Evolutionary conservation across 2,113 vertebrate genomes (phyloP), one percentile per base, ranked within the genome.

Genomic region (Anoura caudifer): DNA sequence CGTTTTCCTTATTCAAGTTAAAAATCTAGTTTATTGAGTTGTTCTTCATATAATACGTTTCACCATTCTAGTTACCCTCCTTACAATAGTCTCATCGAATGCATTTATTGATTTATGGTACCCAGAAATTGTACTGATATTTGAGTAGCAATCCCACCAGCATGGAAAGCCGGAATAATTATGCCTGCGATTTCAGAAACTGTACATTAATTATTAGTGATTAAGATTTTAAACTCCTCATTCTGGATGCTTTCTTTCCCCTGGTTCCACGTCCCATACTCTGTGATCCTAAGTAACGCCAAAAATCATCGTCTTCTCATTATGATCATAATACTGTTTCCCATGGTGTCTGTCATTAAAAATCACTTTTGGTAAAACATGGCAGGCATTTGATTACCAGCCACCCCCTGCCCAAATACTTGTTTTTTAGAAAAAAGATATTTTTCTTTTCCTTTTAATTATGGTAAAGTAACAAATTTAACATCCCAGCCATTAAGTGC

Each of bases 1-100:
- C 50, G 31, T 91, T 87, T 95, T 86, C 10, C 38, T 76, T 83
- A 87, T 90, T 41, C 69, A 72, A 82, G 75, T 76, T 92, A 86
- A 76, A 80, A 61, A 76, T 72, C 33, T 33, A 41, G 0, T 75
- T 81, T 84, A 85, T 65, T 85, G 36, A 45, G 2, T 50, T 59
- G 26, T 82, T 63, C 19, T 92, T 81, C 36, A n/a, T 82, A n/a
- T 38, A 50, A 41, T 17, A 59, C 13, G 22, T n/a, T 87, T 92
- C 3, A 19, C 45, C 31, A 22, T 65, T 90, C 45, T 90, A 36
- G 20, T 90, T 89, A 36, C 15, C 36, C 7, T 69, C 17, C 31
- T 10, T 41, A 31, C 43, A 24, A 14, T 81, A 26, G 38, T 65
- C 38, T 77, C n/a, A 38, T n/a, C 19, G 31, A 31, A 50, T 41